Evolutionary conservation across 2,113 vertebrate species (phyloP), one percentile per base, ranked within the genome.

Genomic region (Poecilia latipinna): DNA sequence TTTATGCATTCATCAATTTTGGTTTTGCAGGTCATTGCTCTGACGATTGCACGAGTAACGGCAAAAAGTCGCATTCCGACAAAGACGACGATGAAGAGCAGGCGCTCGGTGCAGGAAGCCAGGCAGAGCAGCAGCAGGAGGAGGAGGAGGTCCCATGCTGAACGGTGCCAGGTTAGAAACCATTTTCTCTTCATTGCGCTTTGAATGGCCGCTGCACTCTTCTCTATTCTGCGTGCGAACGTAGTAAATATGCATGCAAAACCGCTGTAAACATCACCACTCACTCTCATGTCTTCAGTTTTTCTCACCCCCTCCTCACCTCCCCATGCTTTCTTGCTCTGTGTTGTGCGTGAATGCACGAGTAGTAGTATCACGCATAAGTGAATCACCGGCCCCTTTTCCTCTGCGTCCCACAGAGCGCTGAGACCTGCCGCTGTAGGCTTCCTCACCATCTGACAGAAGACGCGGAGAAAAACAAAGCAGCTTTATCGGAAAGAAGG

Each of bases 61-160:
- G 90, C 83, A 97, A 97, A 94, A 96, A 92, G 93, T 90, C 93
- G 86, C 95, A 93, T 48, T 70, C 80, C 93, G 94, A 93, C 85
- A 92, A 92, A 44, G 80, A 83, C 4, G 77, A 79, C 8, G 82
- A 85, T 12, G 86, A 87, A 8, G 42, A 76, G 68, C 12, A 80
- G 65, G 90, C 44, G 44, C 44, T 89, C 74, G 86, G 94, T 80
- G 80, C 88, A 61, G 92, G 92, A 89, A 83, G 91, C 73, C 93
- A 86, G 78, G 86, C 89, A 89, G 95, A 97, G 92, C 92, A 95
- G 90, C 93, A 95, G 90, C 91, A 13, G 0, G 94, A 93, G 79
- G 90, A 91, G 84, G 83, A 90, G 73, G 94, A 95, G 84, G 80
- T 67, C 64, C 78, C 94, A 92, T 96, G 95, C 95, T n/a, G 72